A percentile compares a stretch with the other conserved stretches of the same genome.
phyloP scores from a whole-genome alignment of 2,797 vertebrate species.

The Pseudotriccus pelzelni region DNA sequence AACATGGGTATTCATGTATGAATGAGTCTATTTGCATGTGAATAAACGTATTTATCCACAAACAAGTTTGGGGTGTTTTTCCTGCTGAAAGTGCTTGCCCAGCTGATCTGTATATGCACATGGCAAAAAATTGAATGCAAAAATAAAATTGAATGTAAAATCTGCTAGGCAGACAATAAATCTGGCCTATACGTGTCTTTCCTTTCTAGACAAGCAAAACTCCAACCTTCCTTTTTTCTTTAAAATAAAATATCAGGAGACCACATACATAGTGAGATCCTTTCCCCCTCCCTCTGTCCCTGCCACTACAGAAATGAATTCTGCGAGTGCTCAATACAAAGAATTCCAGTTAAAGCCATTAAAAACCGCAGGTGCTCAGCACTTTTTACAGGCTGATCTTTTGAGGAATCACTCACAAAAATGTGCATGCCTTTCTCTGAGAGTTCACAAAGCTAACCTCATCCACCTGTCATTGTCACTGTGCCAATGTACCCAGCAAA shows the following conservation, averaged over 20 bases:
- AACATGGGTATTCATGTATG: constrained; percentile 50
- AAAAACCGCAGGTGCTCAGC: neutral
- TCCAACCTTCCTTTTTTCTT: neutral
- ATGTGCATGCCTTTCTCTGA: neutral
- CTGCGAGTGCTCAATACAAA: neutral
- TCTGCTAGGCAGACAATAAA: neutral
- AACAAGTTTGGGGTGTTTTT: neutral
- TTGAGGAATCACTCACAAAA: neutral
- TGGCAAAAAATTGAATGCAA: constrained; percentile 11
- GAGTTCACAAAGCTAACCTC: neutral
- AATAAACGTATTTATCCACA: constrained; percentile 32
- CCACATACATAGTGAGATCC: neutral
- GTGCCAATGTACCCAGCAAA: neutral
- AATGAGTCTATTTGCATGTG: constrained; percentile 34
- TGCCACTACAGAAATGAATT: neutral
- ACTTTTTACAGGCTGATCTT: neutral
- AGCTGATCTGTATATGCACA: neutral
- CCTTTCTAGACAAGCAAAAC: neutral
- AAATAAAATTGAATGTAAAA: constrained; percentile 24
- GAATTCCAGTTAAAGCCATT: neutral
- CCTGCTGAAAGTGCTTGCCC: neutral
- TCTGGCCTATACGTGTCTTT: neutral
- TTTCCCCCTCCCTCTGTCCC: neutral
- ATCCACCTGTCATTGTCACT: neutral
- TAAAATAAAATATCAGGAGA: constrained; percentile 4